These are phyloP conservation scores for Erythrolamprus reginae DNA, from an alignment of 2,113 vertebrate genomes.

Conservation along the genomic window DNA sequence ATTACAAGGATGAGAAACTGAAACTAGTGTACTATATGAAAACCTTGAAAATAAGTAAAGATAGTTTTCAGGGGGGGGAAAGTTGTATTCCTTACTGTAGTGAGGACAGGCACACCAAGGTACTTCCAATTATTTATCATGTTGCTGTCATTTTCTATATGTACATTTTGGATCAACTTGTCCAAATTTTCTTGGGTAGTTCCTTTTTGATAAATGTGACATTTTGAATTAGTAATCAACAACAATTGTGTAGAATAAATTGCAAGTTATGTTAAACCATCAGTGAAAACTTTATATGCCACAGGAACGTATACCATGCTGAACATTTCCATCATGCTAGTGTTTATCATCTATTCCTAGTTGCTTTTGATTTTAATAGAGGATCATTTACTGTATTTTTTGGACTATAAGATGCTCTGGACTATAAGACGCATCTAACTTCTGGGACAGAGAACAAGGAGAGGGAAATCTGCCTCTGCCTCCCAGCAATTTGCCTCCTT, in stretches of 20 bases:
- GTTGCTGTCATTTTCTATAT: slow-evolving; percentile 85
- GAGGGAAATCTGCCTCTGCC: too few relatives aligned
- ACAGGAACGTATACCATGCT: background rate
- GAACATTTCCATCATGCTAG: background rate
- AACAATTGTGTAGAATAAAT: background rate
- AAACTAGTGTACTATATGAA: background rate
- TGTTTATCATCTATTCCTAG: background rate
- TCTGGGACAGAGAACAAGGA: too few relatives aligned
- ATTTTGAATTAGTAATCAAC: slow-evolving; percentile 12
- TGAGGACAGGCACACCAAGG: slow-evolving; percentile 85
- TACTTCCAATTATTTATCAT: slow-evolving; percentile 93
- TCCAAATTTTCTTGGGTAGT: slow-evolving; percentile 94
- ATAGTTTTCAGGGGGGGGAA: background rate
- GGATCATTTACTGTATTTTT: background rate
- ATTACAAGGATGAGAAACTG: background rate
- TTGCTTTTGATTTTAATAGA: background rate
- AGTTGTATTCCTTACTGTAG: slow-evolving; percentile 54
- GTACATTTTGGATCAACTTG: slow-evolving; percentile 93
- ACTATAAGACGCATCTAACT: too few relatives aligned
- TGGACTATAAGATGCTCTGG: too few relatives aligned
- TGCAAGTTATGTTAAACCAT: background rate
- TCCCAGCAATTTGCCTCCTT: too few relatives aligned
- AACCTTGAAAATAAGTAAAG: background rate
- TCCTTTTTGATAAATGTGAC: slow-evolving; percentile 66
- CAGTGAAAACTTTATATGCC: background rate